Conservation (phyloP, 2,797 vertebrate species). For the Trachops cirrhosus region DNA sequence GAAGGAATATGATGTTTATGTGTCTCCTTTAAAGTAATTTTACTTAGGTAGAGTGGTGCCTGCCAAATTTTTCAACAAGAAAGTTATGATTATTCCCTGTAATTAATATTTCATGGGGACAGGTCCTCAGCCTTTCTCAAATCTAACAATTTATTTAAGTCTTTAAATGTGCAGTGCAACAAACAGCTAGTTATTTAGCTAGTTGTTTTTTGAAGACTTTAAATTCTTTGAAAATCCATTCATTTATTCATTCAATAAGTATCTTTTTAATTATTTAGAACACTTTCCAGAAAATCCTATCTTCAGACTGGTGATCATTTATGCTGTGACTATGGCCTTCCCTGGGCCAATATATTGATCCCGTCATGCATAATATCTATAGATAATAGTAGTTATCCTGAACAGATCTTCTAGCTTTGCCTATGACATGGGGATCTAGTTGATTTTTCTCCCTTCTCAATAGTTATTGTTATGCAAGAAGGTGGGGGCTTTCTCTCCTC, state of each 20-base stretch:
- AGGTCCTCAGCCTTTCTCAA: background rate
- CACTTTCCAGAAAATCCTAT: background rate
- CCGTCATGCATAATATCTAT: background rate
- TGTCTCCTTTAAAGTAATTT: background rate
- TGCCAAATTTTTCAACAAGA: background rate
- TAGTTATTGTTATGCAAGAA: background rate
- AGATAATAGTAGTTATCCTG: background rate
- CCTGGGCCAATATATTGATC: background rate
- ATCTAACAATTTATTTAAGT: background rate
- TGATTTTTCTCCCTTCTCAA: background rate
- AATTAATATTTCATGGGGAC: background rate
- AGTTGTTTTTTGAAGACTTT: background rate
- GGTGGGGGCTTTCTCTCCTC: background rate
- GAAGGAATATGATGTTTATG: background rate
- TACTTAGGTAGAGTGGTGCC: background rate
- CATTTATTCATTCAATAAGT: constrained; percentile 6
- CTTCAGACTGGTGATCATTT: background rate
- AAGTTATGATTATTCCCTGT: background rate
- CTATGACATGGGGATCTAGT: background rate
- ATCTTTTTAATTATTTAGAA: constrained; percentile 27
- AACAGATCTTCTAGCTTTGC: background rate
- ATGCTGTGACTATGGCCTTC: background rate
- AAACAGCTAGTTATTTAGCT: background rate
- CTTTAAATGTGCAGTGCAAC: background rate
- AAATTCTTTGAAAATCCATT: background rate